Evolutionary conservation across 2,888 invertebrate species (phyloP).

Genomic region (Cheilosia soror): DNA sequence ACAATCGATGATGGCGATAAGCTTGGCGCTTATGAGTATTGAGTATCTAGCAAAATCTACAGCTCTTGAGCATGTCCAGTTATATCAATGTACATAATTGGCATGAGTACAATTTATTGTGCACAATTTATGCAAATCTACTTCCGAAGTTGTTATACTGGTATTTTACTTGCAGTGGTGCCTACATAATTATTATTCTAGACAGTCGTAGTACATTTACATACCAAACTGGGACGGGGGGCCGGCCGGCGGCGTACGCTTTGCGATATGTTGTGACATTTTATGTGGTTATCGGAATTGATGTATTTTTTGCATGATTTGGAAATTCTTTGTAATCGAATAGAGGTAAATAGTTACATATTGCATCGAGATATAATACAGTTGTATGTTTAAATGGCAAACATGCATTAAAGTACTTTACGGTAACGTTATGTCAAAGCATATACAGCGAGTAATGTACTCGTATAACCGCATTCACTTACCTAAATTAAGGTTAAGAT

Average conservation of each 20-base stretch:
- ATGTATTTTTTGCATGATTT: slow-evolving; percentile 6
- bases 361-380: too few species aligned
- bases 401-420: too few species aligned
- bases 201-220: neutral
- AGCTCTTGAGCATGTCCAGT: slow-evolving; percentile 8
- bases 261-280: slow-evolving; percentile 30
- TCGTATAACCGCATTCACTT: too few species aligned
- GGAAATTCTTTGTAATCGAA: slow-evolving; percentile 3
- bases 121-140: slow-evolving; percentile 32
- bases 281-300: slow-evolving; percentile 13
- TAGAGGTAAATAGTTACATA: neutral
- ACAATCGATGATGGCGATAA: neutral
- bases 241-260: neutral
- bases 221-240: too few species aligned
- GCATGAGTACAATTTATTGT: neutral
- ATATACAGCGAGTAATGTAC: too few species aligned
- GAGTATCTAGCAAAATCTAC: neutral
- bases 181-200: too few species aligned
- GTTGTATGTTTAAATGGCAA: too few species aligned
- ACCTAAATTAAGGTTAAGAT: too few species aligned
- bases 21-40: neutral
- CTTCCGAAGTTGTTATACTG: slow-evolving; percentile 21
- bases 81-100: neutral
- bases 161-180: neutral
- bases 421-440: too few species aligned